These are phyloP conservation scores for Notospermus geniculatus DNA, from an alignment of 1,140 invertebrate genomes.

Conservation along the genomic window DNA sequence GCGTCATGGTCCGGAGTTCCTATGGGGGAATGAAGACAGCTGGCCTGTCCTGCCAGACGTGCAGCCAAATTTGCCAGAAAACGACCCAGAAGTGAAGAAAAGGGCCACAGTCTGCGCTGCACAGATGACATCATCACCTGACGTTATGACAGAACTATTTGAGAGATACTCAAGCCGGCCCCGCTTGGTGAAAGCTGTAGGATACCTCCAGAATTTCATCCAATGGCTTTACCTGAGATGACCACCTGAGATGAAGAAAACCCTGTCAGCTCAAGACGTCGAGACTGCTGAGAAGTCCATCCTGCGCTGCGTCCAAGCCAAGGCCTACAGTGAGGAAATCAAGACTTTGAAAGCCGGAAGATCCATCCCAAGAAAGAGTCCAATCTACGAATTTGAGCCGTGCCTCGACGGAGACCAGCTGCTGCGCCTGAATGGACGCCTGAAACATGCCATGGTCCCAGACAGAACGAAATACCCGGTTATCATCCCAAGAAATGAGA, in stretches of 20 bases:
- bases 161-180: neutral
- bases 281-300: too few species aligned
- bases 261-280: too few species aligned
- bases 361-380: too few species aligned
- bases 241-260: too few species aligned
- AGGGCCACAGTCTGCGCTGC: too few species aligned
- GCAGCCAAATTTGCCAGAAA: neutral
- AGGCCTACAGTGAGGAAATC: too few species aligned
- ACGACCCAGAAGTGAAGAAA: neutral
- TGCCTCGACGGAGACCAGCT: neutral
- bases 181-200: neutral
- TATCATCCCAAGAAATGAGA: slow-evolving; percentile 5
- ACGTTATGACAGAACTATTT: neutral
- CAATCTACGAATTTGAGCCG: too few species aligned
- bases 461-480: slow-evolving; percentile 5
- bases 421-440: neutral
- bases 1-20: slow-evolving; percentile 22
- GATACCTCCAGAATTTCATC: neutral
- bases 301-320: too few species aligned
- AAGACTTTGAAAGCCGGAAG: too few species aligned
- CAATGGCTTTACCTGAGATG: too few species aligned
- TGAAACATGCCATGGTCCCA: slow-evolving; percentile 5
- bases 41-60: slow-evolving; percentile 10
- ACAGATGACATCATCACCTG: too few species aligned
- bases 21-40: slow-evolving; percentile 8